These are phyloP conservation scores for Cercopithecus diana DNA, from an alignment of 2,797 vertebrate genomes.

Conservation along the genomic window DNA sequence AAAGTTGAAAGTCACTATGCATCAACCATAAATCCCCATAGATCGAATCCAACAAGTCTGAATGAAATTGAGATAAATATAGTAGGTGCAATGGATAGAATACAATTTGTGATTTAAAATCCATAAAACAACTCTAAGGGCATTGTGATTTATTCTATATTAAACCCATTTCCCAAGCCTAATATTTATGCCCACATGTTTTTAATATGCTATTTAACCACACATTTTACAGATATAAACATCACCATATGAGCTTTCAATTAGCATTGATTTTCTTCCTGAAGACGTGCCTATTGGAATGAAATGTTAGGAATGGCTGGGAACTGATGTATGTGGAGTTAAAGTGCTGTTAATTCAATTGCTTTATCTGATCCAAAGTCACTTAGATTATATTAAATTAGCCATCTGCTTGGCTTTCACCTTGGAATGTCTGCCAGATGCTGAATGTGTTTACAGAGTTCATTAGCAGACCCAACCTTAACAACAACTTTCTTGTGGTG, in stretches of 20 bases:
- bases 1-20: constrained; percentile 45
- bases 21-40: constrained; percentile 26
- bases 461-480: constrained; percentile 81
- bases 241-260: constrained; percentile 85
- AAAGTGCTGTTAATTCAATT: constrained; percentile 86
- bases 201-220: constrained; percentile 82
- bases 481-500: constrained; percentile 77
- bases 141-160: constrained; percentile 71
- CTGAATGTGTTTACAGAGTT: constrained; percentile 85
- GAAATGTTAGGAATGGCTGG: constrained; percentile 80
- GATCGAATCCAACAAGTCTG: constrained; percentile 21
- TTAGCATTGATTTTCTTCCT: constrained; percentile 85
- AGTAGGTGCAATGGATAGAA: constrained; percentile 42
- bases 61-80: constrained; percentile 66
- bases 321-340: constrained; percentile 80
- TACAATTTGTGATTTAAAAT: constrained; percentile 68
- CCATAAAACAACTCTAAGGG: constrained; percentile 63
- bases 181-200: constrained; percentile 73
- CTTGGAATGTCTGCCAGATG: constrained; percentile 89
- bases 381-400: constrained; percentile 88
- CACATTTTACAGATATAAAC: constrained; percentile 82
- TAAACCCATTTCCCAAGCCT: constrained; percentile 68
- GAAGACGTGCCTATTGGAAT: constrained; percentile 81
- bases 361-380: constrained; percentile 88
- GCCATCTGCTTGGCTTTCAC: constrained; percentile 89